Conservation (phyloP, 2,888 invertebrate species). For the Aspidiotus rigidus region DNA sequence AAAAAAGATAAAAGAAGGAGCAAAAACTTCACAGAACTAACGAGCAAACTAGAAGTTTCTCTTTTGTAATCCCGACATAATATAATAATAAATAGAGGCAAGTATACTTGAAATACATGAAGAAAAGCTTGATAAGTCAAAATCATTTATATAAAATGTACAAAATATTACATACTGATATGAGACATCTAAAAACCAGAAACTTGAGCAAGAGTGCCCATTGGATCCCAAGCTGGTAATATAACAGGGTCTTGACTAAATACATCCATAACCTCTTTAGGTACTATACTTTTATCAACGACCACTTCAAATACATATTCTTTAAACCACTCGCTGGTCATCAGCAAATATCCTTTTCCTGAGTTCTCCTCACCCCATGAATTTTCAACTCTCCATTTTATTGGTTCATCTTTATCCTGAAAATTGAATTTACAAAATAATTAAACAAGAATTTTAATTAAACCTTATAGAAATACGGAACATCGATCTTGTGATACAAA, state of each 20-base stretch:
- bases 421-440: slow-evolving; percentile 34
- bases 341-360: slow-evolving; percentile 57
- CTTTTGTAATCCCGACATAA: too few species aligned
- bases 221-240: slow-evolving; percentile 88
- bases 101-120: background rate
- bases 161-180: background rate
- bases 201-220: slow-evolving; percentile 65
- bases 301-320: slow-evolving; percentile 83
- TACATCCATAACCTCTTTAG: slow-evolving; percentile 62
- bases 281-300: slow-evolving; percentile 72
- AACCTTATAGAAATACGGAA: too few species aligned
- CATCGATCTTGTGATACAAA: too few species aligned
- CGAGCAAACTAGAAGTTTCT: too few species aligned
- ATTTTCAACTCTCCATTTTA: slow-evolving; percentile 80
- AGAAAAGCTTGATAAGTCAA: too few species aligned
- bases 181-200: too few species aligned
- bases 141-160: too few species aligned
- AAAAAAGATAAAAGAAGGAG: too few species aligned
- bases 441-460: too few species aligned
- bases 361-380: slow-evolving; percentile 85
- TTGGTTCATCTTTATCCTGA: slow-evolving; percentile 55
- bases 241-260: slow-evolving; percentile 65
- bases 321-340: slow-evolving; percentile 78
- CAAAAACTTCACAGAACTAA: too few species aligned
- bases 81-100: background rate